Evolutionary conservation across 1,140 invertebrate genomes (phyloP).

Genomic region (Bombus pyrosoma): DNA sequence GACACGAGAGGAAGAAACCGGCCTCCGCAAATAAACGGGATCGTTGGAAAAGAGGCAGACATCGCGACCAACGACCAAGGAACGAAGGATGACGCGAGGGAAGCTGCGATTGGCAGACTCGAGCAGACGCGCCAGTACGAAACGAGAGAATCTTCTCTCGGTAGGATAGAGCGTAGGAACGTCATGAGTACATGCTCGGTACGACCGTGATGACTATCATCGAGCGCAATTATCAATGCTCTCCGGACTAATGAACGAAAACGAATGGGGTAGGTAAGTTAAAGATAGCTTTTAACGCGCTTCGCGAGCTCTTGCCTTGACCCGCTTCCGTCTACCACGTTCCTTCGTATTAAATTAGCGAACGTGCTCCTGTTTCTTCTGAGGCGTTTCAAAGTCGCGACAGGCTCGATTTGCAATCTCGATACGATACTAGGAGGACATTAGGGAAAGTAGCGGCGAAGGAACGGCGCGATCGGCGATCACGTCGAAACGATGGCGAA

Average conservation of each 20-base stretch:
- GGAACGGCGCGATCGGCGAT: background rate
- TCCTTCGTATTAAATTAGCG: background rate
- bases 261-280: background rate
- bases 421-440: background rate
- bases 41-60: constrained; percentile 21
- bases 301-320: background rate
- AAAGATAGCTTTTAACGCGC: too few species aligned
- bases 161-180: background rate
- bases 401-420: background rate
- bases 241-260: constrained; percentile 14
- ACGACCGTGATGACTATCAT: background rate
- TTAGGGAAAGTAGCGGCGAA: background rate
- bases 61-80: background rate
- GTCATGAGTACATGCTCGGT: background rate
- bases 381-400: background rate
- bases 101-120: constrained; percentile 50
- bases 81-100: constrained; percentile 31
- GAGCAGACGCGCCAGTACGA: background rate
- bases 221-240: background rate
- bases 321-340: background rate
- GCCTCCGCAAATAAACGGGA: constrained; percentile 47
- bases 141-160: background rate
- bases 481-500: background rate
- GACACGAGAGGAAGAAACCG: constrained; percentile 47
- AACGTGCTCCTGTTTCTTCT: background rate